phyloP scores from a whole-genome alignment of 2,888 invertebrate genomes.

The Leucophenga montana region DNA sequence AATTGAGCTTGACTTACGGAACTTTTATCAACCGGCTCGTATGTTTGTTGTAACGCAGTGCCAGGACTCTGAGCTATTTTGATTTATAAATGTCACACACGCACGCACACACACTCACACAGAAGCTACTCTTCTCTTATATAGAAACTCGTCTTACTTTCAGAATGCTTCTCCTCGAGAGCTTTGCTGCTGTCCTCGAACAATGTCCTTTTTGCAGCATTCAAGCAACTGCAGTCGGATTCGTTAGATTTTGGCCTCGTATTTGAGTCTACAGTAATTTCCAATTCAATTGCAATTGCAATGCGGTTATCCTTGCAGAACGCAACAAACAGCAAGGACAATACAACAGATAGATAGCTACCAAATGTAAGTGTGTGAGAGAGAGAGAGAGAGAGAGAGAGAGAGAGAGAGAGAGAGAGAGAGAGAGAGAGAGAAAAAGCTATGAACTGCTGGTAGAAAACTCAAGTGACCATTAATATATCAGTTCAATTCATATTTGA shows the following conservation, averaged over 20 bases:
- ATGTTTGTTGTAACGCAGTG: neutral
- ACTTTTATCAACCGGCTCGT: neutral
- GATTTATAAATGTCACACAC: conserved; percentile 65
- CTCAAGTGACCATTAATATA: conserved; percentile 70
- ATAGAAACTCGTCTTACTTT: neutral
- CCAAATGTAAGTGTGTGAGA: neutral
- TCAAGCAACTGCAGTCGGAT: conserved; percentile 13
- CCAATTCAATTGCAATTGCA: conserved; percentile 22
- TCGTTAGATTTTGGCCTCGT: neutral
- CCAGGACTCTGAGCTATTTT: conserved; percentile 48
- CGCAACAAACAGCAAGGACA: neutral
- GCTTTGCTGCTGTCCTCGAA: neutral
- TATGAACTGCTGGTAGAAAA: conserved; percentile 28
- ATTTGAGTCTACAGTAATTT: conserved; percentile 3
- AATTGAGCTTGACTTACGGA: conserved; percentile 34
- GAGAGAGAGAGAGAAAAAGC: neutral
- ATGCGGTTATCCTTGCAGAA: conserved; percentile 11
- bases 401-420: neutral
- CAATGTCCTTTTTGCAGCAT: neutral
- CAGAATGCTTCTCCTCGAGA: neutral
- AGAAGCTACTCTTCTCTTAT: neutral
- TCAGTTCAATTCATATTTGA: conserved; percentile 71
- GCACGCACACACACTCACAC: conserved; percentile 35
- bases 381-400: neutral
- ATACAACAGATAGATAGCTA: neutral